Conservation (phyloP, 1,140 invertebrate species). For the Wiebesia pumilae region DNA sequence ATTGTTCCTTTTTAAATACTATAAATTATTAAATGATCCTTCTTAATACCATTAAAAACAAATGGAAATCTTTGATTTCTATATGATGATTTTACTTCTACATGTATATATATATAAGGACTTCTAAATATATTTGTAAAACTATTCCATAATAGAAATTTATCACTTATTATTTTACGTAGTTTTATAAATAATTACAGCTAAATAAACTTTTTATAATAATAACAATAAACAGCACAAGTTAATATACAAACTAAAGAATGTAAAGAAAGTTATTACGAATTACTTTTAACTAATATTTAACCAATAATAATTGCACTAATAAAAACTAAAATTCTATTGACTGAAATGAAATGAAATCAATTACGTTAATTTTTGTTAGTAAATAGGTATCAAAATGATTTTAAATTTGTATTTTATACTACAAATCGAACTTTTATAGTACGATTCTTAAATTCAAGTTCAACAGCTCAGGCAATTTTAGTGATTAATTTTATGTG, state of each 20-base stretch:
- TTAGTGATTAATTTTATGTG: slow-evolving; percentile 41
- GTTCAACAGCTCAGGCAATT: slow-evolving; percentile 23
- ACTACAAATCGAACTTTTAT: not conserved
- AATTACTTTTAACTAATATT: not conserved
- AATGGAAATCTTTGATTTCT: not conserved
- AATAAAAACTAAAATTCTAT: not conserved
- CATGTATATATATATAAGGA: not conserved
- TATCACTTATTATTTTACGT: slow-evolving; percentile 7
- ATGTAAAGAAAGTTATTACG: not conserved
- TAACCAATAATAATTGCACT: not conserved
- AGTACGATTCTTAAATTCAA: slow-evolving; percentile 21
- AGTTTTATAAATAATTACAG: slow-evolving; percentile 39
- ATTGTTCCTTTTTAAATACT: slow-evolving; percentile 8
- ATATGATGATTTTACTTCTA: not conserved
- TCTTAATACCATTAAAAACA: not conserved
- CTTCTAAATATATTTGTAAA: not conserved
- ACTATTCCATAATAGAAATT: not conserved
- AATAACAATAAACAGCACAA: slow-evolving; percentile 29
- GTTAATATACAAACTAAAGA: not conserved
- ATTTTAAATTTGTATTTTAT: not conserved
- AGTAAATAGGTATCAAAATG: slow-evolving; percentile 39
- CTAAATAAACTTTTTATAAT: slow-evolving; percentile 17
- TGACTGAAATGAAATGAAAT: slow-evolving; percentile 19
- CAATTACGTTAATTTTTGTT: slow-evolving; percentile 23
- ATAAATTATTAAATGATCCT: slow-evolving; percentile 4